Evolutionary conservation across 2,888 invertebrate species (phyloP), one percentile per base, ranked within the genome.

Genomic region (Balanococcus diminutus): DNA sequence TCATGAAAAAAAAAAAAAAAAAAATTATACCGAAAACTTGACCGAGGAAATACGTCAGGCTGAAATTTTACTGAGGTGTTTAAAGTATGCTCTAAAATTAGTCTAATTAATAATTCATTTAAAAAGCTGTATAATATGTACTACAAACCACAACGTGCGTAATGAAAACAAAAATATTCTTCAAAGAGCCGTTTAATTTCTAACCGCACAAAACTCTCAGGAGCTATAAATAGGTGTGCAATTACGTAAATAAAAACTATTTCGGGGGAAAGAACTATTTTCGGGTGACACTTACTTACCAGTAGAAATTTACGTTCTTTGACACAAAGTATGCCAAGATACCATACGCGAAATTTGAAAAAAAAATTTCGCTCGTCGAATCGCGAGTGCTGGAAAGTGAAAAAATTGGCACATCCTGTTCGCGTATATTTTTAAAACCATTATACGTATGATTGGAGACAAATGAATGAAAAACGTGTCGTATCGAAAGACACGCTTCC

Each of bases 101-200:
- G 67, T 67, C 67, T 67, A 67, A 67, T 67, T 67, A 67, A 67
- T 67, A 67, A 67, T 67, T 67, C 67, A 67, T 67, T 67, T 28
- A 67, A 67, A 67, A 67, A 67, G 9, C 67, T 11, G 28, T 28
- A 67, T 67, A 25, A 28, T 14, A 1, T 8, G 6, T n/a, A 8
- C 56, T 11, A 22, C 56, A 56, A 0, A 22, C 19, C n/a, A 0
- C 6, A 56, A 56, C 67, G 67, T 28, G 67, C 67, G 67, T 67
- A 67, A 67, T 67, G 67, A 67, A 67, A 67, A 67, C 67, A 67
- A 67, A 67, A 67, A 67, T 67, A 67, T 67, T 67, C 67, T 67
- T 67, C 67, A 67, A 67, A 67, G 67, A 67, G 67, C 67, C 67
- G 67, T 67, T 67, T 67, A 67, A 67, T 67, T 67, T 67, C 56